Conservation (phyloP, 1,140 invertebrate species). For the Vanessa atalanta region DNA sequence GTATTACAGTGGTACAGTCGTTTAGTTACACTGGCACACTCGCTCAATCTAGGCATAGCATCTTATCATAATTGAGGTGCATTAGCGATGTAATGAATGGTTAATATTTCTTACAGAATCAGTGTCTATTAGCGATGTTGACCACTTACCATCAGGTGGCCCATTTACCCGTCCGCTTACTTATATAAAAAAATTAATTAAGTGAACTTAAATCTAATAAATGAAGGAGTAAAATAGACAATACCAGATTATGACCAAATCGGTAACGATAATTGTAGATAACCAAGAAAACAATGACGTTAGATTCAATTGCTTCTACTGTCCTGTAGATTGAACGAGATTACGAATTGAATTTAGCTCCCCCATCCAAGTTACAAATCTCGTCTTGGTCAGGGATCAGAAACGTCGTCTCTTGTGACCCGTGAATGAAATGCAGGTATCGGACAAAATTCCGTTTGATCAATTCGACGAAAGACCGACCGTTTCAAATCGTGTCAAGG, state of each 20-base stretch:
- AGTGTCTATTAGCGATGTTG: no score
- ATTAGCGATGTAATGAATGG: no score
- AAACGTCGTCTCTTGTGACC: constrained; percentile 26
- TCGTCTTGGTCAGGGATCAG: constrained; percentile 28
- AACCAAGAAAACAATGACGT: constrained; percentile 7
- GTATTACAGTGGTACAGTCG: no score
- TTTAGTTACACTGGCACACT: no score
- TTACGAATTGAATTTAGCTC: constrained; percentile 31
- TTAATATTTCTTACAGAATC: no score
- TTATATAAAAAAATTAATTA: no score
- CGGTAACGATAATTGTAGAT: not conserved
- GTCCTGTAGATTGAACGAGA: constrained; percentile 13
- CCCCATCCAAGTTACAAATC: constrained; percentile 20
- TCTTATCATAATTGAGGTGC: no score
- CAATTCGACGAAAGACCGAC: constrained; percentile 41
- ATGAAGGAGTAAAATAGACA: not conserved
- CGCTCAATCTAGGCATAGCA: no score
- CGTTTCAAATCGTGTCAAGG: constrained; percentile 29
- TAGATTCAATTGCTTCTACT: not conserved
- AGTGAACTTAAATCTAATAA: not conserved
- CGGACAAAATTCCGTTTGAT: constrained; percentile 46
- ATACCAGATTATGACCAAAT: not conserved
- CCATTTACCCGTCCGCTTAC: no score
- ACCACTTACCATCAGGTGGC: no score
- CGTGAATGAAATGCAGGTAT: constrained; percentile 31